A percentile compares a stretch with the other conserved stretches of the same genome.
Conservation (phyloP, 2,797 vertebrate species). For the Trematomus bernacchii region DNA sequence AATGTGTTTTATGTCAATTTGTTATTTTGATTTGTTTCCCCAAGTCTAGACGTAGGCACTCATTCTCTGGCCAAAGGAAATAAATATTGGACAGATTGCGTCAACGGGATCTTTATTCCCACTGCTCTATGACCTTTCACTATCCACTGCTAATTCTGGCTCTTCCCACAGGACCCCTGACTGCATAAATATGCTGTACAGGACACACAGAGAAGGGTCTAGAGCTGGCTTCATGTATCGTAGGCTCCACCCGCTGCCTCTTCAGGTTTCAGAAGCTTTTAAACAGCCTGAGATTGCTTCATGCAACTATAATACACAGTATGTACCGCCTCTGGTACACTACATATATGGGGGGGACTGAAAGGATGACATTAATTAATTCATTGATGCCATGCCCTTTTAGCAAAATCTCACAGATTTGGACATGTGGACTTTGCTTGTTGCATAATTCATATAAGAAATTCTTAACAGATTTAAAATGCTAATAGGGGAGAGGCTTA, state of each 20-base stretch:
- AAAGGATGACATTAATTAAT: conserved; percentile 42
- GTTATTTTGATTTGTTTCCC: conserved; percentile 58
- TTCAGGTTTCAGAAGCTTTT: conserved; percentile 48
- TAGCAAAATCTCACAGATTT: conserved; percentile 19
- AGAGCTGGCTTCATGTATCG: conserved; percentile 31
- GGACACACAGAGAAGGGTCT: conserved; percentile 52
- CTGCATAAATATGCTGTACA: conserved; percentile 74
- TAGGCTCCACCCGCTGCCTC: conserved; percentile 45
- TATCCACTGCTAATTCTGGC: conserved; percentile 82
- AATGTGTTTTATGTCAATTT: conserved; percentile 32
- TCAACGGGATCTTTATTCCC: conserved; percentile 80
- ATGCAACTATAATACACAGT: conserved; percentile 60
- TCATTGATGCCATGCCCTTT: conserved; percentile 33
- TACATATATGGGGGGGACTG: conserved; percentile 3
- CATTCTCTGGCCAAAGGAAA: conserved; percentile 62
- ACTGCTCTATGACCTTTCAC: conserved; percentile 81
- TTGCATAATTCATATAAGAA: conserved; percentile 26
- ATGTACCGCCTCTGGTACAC: conserved; percentile 6
- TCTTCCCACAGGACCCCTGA: conserved; percentile 76
- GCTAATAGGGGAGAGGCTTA: neutral
- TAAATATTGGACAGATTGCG: conserved; percentile 70
- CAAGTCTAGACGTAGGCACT: conserved; percentile 61
- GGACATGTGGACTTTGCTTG: conserved; percentile 2
- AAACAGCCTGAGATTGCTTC: conserved; percentile 30
- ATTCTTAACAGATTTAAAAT: conserved; percentile 28